Conservation (phyloP, 2,113 vertebrate genomes). For the Menura novaehollandiae region DNA sequence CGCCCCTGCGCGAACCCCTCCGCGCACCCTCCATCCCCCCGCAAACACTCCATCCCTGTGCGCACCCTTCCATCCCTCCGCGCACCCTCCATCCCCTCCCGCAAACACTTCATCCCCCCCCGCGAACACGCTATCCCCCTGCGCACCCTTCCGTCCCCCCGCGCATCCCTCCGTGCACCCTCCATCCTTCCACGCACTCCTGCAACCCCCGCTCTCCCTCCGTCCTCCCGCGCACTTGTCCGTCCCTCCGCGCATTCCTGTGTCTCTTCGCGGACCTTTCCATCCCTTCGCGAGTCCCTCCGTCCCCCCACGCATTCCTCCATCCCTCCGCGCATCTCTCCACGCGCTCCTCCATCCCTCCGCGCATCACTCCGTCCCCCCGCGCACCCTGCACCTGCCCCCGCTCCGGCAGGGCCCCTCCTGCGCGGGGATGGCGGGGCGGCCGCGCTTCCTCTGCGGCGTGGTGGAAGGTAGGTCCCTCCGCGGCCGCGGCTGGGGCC, state of each 20-base stretch:
- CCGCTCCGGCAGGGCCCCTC: background rate
- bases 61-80: background rate
- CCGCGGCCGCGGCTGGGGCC: background rate
- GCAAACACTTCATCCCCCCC: too few species aligned
- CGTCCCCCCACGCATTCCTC: rapidly evolving
- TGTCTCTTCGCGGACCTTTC: background rate
- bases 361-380: background rate
- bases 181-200: background rate
- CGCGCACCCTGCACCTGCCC: background rate
- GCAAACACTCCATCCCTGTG: too few species aligned
- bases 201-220: background rate
- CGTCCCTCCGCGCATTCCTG: background rate
- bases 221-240: too few species aligned
- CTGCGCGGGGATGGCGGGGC: slow-evolving; percentile 68
- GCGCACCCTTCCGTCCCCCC: background rate
- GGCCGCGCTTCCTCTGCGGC: slow-evolving; percentile 77
- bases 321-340: background rate
- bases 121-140: too few species aligned
- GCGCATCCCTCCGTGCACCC: too few species aligned
- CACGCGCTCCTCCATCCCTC: background rate
- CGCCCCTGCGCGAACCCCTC: background rate
- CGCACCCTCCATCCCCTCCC: background rate
- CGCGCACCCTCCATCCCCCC: background rate
- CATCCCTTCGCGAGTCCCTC: rapidly evolving
- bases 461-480: slow-evolving; percentile 82